These are phyloP conservation scores for Cyclargus thomasi DNA, from an alignment of 1,140 invertebrate genomes.

Conservation along the genomic window DNA sequence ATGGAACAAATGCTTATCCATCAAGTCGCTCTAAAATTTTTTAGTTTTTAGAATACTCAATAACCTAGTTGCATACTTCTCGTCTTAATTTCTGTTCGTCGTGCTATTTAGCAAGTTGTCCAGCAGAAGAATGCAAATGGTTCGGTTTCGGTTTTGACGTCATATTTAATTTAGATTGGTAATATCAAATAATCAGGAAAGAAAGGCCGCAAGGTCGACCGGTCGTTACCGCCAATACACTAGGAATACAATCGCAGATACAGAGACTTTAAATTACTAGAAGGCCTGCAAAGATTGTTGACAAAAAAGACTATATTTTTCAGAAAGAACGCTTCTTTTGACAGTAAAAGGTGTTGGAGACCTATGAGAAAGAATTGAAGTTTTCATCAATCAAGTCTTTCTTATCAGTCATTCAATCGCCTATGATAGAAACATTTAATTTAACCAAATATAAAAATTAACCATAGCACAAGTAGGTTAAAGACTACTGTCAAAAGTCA, in stretches of 20 bases:
- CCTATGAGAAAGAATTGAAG: too few relatives aligned
- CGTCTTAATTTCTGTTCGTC: neutral
- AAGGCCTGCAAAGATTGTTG: neutral
- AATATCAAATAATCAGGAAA: conserved; percentile 5
- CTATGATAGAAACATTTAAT: too few relatives aligned
- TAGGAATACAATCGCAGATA: neutral
- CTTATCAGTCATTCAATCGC: too few relatives aligned
- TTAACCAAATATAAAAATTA: too few relatives aligned
- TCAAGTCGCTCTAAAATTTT: neutral
- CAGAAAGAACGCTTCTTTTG: neutral
- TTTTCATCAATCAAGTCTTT: too few relatives aligned
- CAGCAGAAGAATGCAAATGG: neutral
- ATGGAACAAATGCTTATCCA: too few relatives aligned
- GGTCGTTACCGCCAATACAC: neutral
- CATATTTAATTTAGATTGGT: neutral
- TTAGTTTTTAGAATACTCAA: too few relatives aligned
- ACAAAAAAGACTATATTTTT: neutral
- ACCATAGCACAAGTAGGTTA: too few relatives aligned
- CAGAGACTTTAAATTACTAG: neutral
- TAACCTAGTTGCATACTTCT: neutral
- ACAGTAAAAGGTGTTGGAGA: too few relatives aligned
- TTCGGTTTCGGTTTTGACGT: neutral
- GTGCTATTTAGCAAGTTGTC: neutral
- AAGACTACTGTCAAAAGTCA: neutral
- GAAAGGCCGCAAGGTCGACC: neutral